phyloP scores from a whole-genome alignment of 2,888 invertebrate species.

The Callyntrura sp. region DNA sequence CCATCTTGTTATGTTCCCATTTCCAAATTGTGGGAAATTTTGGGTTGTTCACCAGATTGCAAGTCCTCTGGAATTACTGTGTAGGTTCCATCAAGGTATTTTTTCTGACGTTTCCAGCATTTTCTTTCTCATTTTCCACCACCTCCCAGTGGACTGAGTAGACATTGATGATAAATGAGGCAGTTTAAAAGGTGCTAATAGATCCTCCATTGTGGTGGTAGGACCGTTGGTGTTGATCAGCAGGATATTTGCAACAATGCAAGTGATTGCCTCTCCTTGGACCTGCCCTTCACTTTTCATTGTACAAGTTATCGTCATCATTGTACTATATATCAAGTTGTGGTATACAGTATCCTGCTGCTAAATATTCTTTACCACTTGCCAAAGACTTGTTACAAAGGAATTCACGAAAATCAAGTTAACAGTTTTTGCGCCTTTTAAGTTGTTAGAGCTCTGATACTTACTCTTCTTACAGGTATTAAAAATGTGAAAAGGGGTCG shows the following conservation, averaged over 20 bases:
- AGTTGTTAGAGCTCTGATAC: not conserved
- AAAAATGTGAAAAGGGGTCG: conserved; percentile 50
- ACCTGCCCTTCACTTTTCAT: conserved; percentile 64
- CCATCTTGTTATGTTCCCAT: not conserved
- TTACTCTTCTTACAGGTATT: conserved; percentile 13
- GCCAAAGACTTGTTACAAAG: not conserved
- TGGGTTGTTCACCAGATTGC: too few species aligned
- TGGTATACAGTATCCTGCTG: not conserved
- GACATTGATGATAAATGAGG: not conserved
- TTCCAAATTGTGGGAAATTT: not conserved
- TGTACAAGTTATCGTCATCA: conserved; percentile 36
- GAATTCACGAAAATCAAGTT: conserved; percentile 42
- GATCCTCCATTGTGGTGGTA: conserved; percentile 10
- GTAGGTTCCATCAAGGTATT: not conserved
- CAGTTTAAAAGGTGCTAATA: not conserved
- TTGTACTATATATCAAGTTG: conserved; percentile 23
- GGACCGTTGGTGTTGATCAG: not conserved
- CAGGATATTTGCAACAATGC: conserved; percentile 28
- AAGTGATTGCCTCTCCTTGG: conserved; percentile 48
- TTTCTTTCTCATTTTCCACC: not conserved
- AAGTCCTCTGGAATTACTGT: not conserved
- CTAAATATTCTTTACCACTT: not conserved
- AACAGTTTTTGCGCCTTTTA: conserved; percentile 25
- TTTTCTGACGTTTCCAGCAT: not conserved
- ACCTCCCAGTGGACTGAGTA: not conserved